A percentile compares a stretch with the other conserved stretches of the same genome.
phyloP scores from a whole-genome alignment of 1,140 invertebrate species.

The Dendrolimus punctatus region DNA sequence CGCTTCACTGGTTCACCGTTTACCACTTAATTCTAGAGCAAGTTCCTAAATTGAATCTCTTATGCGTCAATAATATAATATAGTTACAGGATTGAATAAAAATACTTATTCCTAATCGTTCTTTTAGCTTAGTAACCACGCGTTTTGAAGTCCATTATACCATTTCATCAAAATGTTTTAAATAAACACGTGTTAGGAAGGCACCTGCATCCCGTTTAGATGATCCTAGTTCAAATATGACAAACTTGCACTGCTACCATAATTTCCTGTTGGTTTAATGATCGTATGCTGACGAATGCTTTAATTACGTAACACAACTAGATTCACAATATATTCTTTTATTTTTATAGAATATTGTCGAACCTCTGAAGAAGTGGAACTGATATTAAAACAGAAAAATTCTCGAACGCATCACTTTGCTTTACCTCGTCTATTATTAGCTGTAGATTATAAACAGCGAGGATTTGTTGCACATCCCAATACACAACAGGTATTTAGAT shows the following conservation, averaged over 20 bases:
- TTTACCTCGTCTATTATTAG: slow-evolving; percentile 77
- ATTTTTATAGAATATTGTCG: slow-evolving; percentile 68
- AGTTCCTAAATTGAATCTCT: too few relatives aligned
- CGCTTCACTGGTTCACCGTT: too few relatives aligned
- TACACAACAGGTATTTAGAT: slow-evolving; percentile 75
- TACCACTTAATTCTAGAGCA: too few relatives aligned
- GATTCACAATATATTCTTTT: not conserved
- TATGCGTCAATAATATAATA: too few relatives aligned
- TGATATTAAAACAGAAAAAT: slow-evolving; percentile 74
- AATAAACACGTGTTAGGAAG: too few relatives aligned
- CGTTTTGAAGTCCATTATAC: too few relatives aligned
- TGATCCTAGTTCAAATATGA: too few relatives aligned
- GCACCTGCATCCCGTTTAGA: too few relatives aligned
- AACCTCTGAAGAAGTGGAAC: slow-evolving; percentile 78
- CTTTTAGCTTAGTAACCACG: too few relatives aligned
- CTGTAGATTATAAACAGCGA: slow-evolving; percentile 82
- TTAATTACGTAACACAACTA: not conserved
- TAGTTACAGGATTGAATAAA: too few relatives aligned
- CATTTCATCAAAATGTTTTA: too few relatives aligned
- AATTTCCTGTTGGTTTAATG: not conserved
- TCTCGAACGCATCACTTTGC: slow-evolving; percentile 50
- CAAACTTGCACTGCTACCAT: not conserved
- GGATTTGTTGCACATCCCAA: slow-evolving; percentile 83
- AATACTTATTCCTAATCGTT: too few relatives aligned
- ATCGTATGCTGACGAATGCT: not conserved